Conservation (phyloP, 2,888 invertebrate species). For the Oxycera nigricornis region DNA sequence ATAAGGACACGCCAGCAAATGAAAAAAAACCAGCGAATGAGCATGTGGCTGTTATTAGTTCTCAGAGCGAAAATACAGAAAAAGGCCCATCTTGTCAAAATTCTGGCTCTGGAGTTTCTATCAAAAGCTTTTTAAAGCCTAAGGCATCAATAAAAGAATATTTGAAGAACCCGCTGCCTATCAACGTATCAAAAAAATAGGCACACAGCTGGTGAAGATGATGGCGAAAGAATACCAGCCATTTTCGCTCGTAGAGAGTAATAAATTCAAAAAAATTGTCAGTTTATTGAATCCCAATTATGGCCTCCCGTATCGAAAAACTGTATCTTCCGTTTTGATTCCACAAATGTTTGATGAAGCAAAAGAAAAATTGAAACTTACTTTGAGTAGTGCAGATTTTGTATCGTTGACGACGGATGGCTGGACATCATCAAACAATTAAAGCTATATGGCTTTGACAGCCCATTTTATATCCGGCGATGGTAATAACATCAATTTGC, state of each 20-base stretch:
- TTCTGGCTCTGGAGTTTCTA: background rate
- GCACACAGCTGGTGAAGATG: slow-evolving; percentile 47
- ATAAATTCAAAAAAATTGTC: slow-evolving; percentile 51
- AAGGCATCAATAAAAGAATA: background rate
- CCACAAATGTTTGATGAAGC: slow-evolving; percentile 47
- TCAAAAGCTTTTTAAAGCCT: background rate
- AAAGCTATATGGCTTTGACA: slow-evolving; percentile 49
- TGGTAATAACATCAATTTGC: no score
- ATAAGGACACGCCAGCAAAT: background rate
- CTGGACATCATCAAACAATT: slow-evolving; percentile 49
- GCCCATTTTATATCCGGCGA: no score
- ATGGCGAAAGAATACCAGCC: slow-evolving; percentile 53
- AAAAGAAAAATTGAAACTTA: slow-evolving; percentile 42
- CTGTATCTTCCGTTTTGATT: slow-evolving; percentile 48
- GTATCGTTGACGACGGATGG: slow-evolving; percentile 49
- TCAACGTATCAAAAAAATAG: slow-evolving; percentile 1
- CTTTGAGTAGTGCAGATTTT: slow-evolving; percentile 24
- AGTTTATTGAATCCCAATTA: slow-evolving; percentile 50
- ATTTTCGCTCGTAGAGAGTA: slow-evolving; percentile 52
- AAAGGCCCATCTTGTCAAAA: background rate
- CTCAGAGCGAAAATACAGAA: background rate
- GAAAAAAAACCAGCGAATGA: background rate
- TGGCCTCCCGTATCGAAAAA: slow-evolving; percentile 50
- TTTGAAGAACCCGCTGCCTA: background rate
- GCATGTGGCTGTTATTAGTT: background rate